Evolutionary conservation across 2,113 vertebrate species (phyloP).

Genomic region (Cheilinus undulatus): DNA sequence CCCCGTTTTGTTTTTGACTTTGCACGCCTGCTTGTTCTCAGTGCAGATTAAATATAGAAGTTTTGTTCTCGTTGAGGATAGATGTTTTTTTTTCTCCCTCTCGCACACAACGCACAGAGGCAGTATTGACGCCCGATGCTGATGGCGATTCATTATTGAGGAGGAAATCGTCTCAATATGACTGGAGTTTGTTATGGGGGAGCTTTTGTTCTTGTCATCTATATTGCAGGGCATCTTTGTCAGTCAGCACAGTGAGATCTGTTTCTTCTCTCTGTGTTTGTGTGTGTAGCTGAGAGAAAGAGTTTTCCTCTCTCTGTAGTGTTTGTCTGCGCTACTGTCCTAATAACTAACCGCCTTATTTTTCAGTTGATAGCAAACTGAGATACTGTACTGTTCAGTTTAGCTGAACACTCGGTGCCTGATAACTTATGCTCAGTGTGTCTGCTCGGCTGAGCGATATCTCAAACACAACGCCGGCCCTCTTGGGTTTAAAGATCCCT

Average conservation of each 20-base stretch:
- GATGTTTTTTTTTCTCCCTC: slow-evolving; percentile 68
- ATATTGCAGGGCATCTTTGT: slow-evolving; percentile 85
- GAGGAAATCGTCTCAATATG: slow-evolving; percentile 82
- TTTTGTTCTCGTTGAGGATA: slow-evolving; percentile 83
- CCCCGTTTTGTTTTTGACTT: slow-evolving; percentile 82
- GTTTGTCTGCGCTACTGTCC: slow-evolving; percentile 78
- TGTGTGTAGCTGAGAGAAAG: slow-evolving; percentile 62
- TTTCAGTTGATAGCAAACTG: slow-evolving; percentile 56
- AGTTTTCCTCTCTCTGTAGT: slow-evolving; percentile 74
- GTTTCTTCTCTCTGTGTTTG: slow-evolving; percentile 70
- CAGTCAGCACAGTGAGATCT: slow-evolving; percentile 77
- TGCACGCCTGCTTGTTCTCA: slow-evolving; percentile 80
- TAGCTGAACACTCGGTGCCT: slow-evolving; percentile 28
- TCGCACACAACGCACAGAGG: slow-evolving; percentile 57
- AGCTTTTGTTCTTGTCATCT: slow-evolving; percentile 84
- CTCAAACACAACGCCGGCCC: slow-evolving; percentile 3
- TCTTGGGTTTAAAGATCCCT: slow-evolving; percentile 5
- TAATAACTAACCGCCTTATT: slow-evolving; percentile 77
- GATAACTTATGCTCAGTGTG: slow-evolving; percentile 39
- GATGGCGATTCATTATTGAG: slow-evolving; percentile 88
- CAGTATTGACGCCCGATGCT: slow-evolving; percentile 81
- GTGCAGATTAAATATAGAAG: slow-evolving; percentile 87
- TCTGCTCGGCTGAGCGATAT: slow-evolving; percentile 24
- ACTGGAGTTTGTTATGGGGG: slow-evolving; percentile 82
- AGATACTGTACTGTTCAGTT: slow-evolving; percentile 35